Evolutionary conservation across 2,888 invertebrate species (phyloP).

Genomic region (Lacanobia oleracea): DNA sequence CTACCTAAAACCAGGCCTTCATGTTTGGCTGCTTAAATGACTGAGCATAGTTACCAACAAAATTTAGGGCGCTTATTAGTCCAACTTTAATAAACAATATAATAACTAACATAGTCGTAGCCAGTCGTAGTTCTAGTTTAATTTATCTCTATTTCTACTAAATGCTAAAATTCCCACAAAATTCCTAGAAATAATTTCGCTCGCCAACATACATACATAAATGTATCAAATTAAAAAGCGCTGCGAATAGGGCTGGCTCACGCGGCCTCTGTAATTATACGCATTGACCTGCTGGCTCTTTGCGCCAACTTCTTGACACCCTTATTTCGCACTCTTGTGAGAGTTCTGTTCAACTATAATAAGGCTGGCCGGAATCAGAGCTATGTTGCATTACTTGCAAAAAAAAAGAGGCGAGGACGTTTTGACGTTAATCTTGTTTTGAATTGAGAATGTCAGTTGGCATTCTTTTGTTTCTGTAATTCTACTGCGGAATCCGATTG

Average conservation of each 20-base stretch:
- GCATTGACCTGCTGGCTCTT: conserved; percentile 62
- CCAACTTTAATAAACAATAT: not conserved
- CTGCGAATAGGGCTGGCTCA: conserved; percentile 18
- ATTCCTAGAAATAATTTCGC: not conserved
- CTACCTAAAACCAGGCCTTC: too few species aligned
- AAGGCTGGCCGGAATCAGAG: conserved; percentile 47
- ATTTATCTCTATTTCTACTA: not conserved
- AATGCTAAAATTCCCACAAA: not conserved
- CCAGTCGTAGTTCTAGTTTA: not conserved
- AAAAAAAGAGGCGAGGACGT: conserved; percentile 4
- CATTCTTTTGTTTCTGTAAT: conserved; percentile 6
- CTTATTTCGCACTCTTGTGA: conserved; percentile 59
- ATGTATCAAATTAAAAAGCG: conserved; percentile 63
- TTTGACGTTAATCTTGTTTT: conserved; percentile 19
- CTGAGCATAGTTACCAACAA: not conserved
- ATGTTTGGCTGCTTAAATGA: too few species aligned
- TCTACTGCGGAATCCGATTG: too few species aligned
- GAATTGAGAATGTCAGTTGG: conserved; percentile 8
- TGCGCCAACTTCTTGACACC: conserved; percentile 64
- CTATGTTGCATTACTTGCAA: not conserved
- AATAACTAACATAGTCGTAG: not conserved
- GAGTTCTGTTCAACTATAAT: conserved; percentile 51
- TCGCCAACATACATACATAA: conserved; percentile 24
- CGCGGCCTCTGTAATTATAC: conserved; percentile 62
- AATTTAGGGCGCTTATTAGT: not conserved